Conservation (phyloP, 2,113 vertebrate species). For the Hoplias malabaricus region DNA sequence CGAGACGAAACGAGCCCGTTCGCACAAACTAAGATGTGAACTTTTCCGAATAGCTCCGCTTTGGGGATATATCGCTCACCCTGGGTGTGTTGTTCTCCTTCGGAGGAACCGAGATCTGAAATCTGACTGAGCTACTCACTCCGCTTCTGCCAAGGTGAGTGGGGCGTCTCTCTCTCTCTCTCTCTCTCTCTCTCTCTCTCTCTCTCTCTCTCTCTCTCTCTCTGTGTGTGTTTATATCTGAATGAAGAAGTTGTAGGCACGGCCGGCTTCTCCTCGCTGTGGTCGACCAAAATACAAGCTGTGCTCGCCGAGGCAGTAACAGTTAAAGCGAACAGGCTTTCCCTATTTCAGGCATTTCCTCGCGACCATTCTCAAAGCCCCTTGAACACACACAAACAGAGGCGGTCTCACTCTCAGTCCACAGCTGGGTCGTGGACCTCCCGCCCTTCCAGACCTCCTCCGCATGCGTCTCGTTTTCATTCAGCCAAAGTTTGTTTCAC, state of each 20-base stretch:
- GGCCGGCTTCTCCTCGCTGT: not conserved
- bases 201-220: not conserved
- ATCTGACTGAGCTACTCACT: constrained; percentile 45
- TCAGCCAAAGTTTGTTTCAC: not conserved
- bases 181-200: not conserved
- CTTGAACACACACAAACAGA: not conserved
- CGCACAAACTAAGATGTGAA: constrained; percentile 66
- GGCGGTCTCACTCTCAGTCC: not conserved
- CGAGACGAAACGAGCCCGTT: constrained; percentile 37
- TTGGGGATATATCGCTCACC: constrained; percentile 57
- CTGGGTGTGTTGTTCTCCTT: not conserved
- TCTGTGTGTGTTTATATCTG: not conserved
- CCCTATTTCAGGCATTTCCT: not conserved
- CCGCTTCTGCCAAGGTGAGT: constrained; percentile 70
- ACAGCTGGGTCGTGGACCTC: not conserved
- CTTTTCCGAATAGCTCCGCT: constrained; percentile 48
- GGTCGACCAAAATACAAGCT: not conserved
- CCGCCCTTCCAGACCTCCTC: not conserved
- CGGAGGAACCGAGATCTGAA: constrained; percentile 41
- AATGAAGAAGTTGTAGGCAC: not conserved
- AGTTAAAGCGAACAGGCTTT: not conserved
- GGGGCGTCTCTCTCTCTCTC: constrained; percentile 19
- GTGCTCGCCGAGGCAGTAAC: not conserved
- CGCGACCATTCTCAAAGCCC: not conserved
- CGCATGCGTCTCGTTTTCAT: not conserved